Conservation (phyloP, 1,140 invertebrate genomes). For the Drosophila pachea region DNA sequence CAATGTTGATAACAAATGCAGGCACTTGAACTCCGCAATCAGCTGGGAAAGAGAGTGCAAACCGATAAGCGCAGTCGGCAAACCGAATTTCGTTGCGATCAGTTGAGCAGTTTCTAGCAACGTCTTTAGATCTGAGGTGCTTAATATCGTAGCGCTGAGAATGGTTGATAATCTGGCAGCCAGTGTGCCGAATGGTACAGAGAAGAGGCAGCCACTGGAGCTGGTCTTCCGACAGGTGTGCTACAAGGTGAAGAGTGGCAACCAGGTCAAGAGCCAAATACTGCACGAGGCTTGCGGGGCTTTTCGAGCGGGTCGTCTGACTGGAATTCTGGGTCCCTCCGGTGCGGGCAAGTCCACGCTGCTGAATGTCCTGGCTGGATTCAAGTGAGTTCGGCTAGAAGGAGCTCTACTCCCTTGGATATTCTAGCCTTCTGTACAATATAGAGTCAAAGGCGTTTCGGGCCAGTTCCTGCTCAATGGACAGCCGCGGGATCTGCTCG, state of each 20-base stretch:
- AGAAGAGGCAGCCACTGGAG: constrained; percentile 39
- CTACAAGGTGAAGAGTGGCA: constrained; percentile 47
- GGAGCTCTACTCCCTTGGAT: not conserved
- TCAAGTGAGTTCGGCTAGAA: constrained; percentile 78
- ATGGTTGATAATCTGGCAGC: constrained; percentile 48
- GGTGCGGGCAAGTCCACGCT: constrained; percentile 91
- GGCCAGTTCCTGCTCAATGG: constrained; percentile 88
- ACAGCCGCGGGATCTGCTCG: constrained; percentile 84
- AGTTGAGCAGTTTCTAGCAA: constrained; percentile 20
- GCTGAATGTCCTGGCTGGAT: constrained; percentile 82
- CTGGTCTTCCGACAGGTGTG: constrained; percentile 61
- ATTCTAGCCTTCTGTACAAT: constrained; percentile 5
- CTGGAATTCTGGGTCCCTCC: constrained; percentile 89
- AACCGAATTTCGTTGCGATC: not conserved
- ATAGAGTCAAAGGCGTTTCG: constrained; percentile 78
- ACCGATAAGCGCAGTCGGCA: constrained; percentile 25
- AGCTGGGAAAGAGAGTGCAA: constrained; percentile 8
- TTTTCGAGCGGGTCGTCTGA: constrained; percentile 82
- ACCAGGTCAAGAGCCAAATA: constrained; percentile 76
- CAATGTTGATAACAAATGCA: constrained; percentile 34
- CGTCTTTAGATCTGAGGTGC: not conserved
- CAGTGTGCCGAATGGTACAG: constrained; percentile 38
- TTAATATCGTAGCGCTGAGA: constrained; percentile 13
- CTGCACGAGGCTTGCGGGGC: constrained; percentile 82
- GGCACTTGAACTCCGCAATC: constrained; percentile 36